A percentile compares a stretch with the other conserved stretches of the same genome.
These are phyloP conservation scores for Ailuropoda melanoleuca DNA, from an alignment of 2,113 vertebrate species.

Conservation along the genomic window DNA sequence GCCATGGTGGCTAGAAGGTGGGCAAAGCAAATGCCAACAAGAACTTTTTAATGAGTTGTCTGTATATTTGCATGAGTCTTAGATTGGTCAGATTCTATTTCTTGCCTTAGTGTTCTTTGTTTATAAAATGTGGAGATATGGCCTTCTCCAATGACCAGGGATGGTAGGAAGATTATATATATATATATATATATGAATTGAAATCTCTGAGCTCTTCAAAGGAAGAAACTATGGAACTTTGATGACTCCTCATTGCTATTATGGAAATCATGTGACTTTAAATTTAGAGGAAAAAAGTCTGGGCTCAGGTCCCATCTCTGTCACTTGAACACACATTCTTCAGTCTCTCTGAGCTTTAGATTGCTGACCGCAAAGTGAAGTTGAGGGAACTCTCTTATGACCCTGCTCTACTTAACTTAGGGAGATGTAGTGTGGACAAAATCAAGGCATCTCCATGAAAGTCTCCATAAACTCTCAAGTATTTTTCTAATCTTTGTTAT, in stretches of 20 bases:
- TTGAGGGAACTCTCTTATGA: neutral
- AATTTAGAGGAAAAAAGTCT: neutral
- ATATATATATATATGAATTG: neutral
- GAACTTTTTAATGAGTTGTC: neutral
- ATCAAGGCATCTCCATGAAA: rapidly evolving
- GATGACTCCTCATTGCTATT: neutral
- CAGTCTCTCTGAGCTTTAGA: neutral
- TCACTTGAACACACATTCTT: neutral
- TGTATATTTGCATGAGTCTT: neutral
- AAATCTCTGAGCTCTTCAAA: neutral
- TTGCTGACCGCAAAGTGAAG: neutral
- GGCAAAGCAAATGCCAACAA: neutral
- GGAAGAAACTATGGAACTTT: neutral
- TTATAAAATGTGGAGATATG: neutral
- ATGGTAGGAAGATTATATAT: neutral
- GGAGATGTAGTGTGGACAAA: neutral
- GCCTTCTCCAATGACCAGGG: neutral
- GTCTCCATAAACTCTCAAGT: neutral
- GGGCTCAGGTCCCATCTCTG: neutral
- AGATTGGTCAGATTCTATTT: neutral
- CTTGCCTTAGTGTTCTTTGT: neutral
- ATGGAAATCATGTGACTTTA: neutral
- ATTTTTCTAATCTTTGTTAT: neutral
- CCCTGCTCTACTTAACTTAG: neutral
- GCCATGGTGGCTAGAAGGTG: neutral